Percentiles rank a stretch among this genome's conserved stretches.
Conservation (phyloP, 2,888 invertebrate species). For the Aleiodes leptofemur region DNA sequence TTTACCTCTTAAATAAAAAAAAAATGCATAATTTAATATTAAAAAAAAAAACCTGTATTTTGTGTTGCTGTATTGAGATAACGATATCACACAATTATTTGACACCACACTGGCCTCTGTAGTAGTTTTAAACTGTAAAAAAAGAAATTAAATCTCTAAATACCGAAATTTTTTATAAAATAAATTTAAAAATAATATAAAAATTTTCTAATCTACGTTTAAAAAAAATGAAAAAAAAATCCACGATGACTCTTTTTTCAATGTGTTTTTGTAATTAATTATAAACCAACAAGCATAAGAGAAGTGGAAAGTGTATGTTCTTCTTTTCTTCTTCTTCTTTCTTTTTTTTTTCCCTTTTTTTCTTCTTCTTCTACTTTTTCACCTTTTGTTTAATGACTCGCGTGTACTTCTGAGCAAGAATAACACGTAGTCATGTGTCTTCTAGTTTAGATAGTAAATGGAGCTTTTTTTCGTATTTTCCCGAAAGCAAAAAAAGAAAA, state of each 20-base stretch:
- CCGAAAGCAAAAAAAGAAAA: background rate
- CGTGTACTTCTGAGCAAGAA: slow-evolving; percentile 19
- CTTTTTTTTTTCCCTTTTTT: background rate
- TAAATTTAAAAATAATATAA: slow-evolving; percentile 8
- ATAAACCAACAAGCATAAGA: slow-evolving; percentile 27
- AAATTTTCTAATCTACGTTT: background rate
- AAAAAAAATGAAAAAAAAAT: too few species aligned
- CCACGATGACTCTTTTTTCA: background rate
- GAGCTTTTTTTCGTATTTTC: background rate
- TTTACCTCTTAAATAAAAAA: too few species aligned
- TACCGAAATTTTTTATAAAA: slow-evolving; percentile 25
- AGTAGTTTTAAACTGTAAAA: slow-evolving; percentile 61
- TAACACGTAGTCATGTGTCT: slow-evolving; percentile 16
- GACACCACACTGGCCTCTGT: slow-evolving; percentile 66
- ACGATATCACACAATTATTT: slow-evolving; percentile 37
- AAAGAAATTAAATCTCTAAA: slow-evolving; percentile 17
- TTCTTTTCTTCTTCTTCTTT: background rate
- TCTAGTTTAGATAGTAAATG: slow-evolving; percentile 12
- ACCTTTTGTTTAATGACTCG: slow-evolving; percentile 6
- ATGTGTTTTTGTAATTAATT: slow-evolving; percentile 26
- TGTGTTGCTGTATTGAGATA: slow-evolving; percentile 9
- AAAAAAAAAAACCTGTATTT: too few species aligned
- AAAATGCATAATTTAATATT: too few species aligned
- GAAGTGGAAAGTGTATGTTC: slow-evolving; percentile 1
- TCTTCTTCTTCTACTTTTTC: background rate